Base-by-base conservation (phyloP, 30 jellyfish, hydroid and myxozoan genomes). In the Aurelia coerulea region DNA sequence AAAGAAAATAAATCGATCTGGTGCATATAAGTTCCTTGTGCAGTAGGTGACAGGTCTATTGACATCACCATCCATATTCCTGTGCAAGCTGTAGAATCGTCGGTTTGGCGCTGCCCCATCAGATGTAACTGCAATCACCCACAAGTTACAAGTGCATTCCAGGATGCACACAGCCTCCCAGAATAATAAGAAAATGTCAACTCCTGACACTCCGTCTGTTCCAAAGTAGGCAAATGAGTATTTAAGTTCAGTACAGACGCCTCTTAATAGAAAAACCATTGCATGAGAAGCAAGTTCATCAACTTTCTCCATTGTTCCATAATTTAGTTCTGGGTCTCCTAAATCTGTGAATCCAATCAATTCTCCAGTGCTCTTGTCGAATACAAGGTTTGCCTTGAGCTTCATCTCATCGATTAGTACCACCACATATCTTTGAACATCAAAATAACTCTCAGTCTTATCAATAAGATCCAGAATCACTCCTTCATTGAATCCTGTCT, bases 61-160 rank as follows among this genome's bases (percentile, higher is more conserved):
- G 9, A 51, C 31, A 10, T 29, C 73, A 14, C 59, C 58, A 65
- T 46, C 73, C 12, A 71, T n/a, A 4, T 12, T 29, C 13, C 32
- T 33, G 52, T 83, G 92, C 68, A 83, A 68, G 56, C 74, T 65
- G 83, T 59, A 75, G 33, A 88, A 76, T 58, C 37, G 78, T 66
- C 96, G 80, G 68, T 88, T 88, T 37, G 92, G 41, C 12, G 96
- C 73, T 29, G 95, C 94, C 23, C 95, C 80, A 90, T 90, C 97
- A 62, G 69, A 78, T 9, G 50, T 54, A n/a, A 66, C 68, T 11
- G 88, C 88, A 29, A 78, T 63, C 34, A 62, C 88, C 39, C 41
- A 7, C 35, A 79, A 66, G 13, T 79, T 37, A 62, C 89, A 79
- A 16, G 80, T 59, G 8, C 19, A 5, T 49, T 79, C 89, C 71